A percentile compares a stretch with the other conserved stretches of the same genome.
Evolutionary conservation across 2,113 vertebrate genomes (phyloP).

Genomic region (Pseudonaja textilis): DNA sequence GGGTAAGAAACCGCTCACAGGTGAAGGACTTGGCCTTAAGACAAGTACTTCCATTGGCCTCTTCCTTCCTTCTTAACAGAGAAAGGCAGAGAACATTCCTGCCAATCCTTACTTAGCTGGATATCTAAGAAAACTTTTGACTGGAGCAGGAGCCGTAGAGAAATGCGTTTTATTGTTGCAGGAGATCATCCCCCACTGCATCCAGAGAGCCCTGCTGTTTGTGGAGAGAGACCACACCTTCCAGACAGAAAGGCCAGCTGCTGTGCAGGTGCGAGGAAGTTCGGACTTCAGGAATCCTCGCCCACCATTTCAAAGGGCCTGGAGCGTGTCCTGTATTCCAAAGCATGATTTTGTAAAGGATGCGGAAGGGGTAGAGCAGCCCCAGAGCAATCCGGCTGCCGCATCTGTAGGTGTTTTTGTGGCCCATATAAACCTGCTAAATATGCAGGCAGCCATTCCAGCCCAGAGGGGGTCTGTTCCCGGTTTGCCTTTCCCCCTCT

Average conservation of each 20-base stretch:
- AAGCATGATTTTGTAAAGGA: background rate
- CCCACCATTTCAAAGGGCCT: background rate
- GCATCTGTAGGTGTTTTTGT: background rate
- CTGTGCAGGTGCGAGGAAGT: conserved; percentile 74
- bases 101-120: background rate
- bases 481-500: background rate
- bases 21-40: background rate
- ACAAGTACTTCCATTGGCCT: background rate
- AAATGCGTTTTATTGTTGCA: conserved; percentile 47
- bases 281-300: background rate
- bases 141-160: background rate
- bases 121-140: background rate
- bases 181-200: conserved; percentile 70
- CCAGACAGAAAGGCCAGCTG: conserved; percentile 70
- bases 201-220: conserved; percentile 80
- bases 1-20: background rate
- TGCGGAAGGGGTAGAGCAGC: background rate
- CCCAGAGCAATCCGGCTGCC: background rate
- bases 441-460: background rate
- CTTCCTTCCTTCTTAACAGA: background rate
- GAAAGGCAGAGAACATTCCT: no score
- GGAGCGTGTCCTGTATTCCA: background rate
- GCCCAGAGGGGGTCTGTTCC: background rate
- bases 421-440: background rate
- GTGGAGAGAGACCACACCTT: conserved; percentile 73